phyloP scores from a whole-genome alignment of 2,113 vertebrate species.

The Zosterops lateralis region DNA sequence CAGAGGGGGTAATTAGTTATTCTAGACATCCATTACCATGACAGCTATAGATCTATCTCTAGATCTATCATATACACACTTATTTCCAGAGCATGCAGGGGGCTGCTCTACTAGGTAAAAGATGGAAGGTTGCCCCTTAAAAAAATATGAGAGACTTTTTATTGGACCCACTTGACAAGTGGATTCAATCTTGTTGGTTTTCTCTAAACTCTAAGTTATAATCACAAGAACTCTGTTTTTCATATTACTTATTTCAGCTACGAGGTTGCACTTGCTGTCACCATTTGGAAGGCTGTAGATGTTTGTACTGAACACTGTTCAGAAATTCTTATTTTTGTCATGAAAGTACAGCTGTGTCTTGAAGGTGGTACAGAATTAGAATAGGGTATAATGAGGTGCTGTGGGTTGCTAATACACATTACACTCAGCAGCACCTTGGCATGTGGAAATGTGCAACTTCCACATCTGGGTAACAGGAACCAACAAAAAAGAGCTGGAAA shows the following conservation, averaged over 20 bases:
- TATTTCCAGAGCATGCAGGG: not conserved
- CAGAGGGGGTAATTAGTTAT: not conserved
- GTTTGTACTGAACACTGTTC: constrained; percentile 1
- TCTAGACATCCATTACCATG: constrained; percentile 24
- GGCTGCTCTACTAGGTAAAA: not conserved
- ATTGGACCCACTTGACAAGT: not conserved
- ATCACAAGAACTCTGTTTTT: not conserved
- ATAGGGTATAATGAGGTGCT: not conserved
- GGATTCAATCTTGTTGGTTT: not conserved
- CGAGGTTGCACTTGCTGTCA: constrained; percentile 18
- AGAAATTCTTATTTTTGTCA: constrained; percentile 47
- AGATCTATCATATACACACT: not conserved
- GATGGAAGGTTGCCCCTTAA: not conserved
- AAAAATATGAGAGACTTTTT: not conserved
- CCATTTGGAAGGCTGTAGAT: not conserved
- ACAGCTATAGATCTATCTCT: not conserved
- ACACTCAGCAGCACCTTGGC: not conserved
- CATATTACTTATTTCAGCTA: not conserved
- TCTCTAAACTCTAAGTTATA: not conserved
- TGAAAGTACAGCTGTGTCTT: constrained; percentile 6
- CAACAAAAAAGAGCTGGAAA: not conserved
- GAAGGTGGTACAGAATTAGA: constrained; percentile 10
- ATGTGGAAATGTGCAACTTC: not conserved
- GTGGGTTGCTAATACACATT: not conserved
- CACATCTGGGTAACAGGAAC: not conserved